Conservation (phyloP, 2,113 vertebrate genomes). For the Camelus bactrianus region DNA sequence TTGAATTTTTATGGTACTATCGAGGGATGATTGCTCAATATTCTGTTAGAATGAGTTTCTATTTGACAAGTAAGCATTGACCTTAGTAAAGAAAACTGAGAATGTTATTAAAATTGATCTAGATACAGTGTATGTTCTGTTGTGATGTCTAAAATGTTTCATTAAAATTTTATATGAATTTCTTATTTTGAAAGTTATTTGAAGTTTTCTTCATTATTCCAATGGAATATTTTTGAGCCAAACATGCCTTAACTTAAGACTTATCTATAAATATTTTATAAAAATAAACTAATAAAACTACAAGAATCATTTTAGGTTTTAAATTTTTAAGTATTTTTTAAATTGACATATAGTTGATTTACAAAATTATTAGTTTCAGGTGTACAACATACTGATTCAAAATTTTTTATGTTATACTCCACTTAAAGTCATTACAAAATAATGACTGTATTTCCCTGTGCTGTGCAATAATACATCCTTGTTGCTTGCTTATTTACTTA, state of each 20-base stretch:
- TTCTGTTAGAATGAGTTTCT: background rate
- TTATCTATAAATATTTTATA: slow-evolving; percentile 23
- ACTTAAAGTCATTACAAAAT: background rate
- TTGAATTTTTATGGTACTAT: background rate
- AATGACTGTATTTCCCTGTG: no score
- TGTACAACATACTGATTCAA: background rate
- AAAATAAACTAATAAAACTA: slow-evolving; percentile 19
- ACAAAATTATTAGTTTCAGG: background rate
- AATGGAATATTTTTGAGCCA: background rate
- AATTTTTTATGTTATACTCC: background rate
- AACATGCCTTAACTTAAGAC: background rate
- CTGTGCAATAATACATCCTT: no score
- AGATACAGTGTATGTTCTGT: background rate
- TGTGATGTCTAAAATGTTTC: slow-evolving; percentile 12
- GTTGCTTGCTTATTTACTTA: no score
- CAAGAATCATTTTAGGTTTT: background rate
- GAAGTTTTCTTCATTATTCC: background rate
- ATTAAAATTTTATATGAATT: background rate
- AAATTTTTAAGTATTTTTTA: background rate
- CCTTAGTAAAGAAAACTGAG: background rate
- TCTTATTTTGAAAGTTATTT: slow-evolving; percentile 29
- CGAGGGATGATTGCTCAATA: background rate
- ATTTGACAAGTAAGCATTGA: background rate
- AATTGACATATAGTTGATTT: background rate
- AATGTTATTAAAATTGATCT: background rate